phyloP scores from a whole-genome alignment of 2,888 invertebrate species.

The Ormyrus thymus region DNA sequence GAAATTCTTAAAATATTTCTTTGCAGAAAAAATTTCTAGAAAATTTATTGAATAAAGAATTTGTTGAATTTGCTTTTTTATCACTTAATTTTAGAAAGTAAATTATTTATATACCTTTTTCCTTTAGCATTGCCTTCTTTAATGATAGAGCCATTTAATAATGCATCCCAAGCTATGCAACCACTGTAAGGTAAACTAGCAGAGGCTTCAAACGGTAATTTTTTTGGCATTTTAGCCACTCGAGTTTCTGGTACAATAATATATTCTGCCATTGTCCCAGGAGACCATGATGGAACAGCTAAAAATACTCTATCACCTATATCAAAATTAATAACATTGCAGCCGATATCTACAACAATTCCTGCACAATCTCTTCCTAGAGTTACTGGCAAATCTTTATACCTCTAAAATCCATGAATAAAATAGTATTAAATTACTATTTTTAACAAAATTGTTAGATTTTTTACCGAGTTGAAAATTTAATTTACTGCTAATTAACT shows the following conservation, averaged over 20 bases:
- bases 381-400: conserved; percentile 77
- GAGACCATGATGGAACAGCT: conserved; percentile 78
- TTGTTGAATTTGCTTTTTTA: conserved; percentile 33
- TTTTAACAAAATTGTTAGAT: not conserved
- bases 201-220: conserved; percentile 79
- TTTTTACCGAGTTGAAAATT: conserved; percentile 9
- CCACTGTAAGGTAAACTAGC: conserved; percentile 80
- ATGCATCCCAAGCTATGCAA: conserved; percentile 77
- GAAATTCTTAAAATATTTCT: conserved; percentile 9
- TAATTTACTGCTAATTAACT: conserved; percentile 51
- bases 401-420: conserved; percentile 66
- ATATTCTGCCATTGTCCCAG: conserved; percentile 78
- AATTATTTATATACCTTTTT: conserved; percentile 74
- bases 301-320: conserved; percentile 81
- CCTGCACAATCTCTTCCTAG: conserved; percentile 81
- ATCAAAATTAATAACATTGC: conserved; percentile 77
- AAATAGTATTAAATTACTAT: conserved; percentile 20
- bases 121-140: conserved; percentile 75
- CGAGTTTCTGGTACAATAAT: conserved; percentile 77
- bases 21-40: not conserved
- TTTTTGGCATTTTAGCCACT: conserved; percentile 77
- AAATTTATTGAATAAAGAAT: not conserved
- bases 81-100: not conserved
- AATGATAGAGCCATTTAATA: conserved; percentile 75
- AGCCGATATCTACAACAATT: conserved; percentile 79